Percentiles rank a stretch among this genome's conserved stretches.
Conservation (phyloP, 2,113 vertebrate genomes). For the Hemicordylus capensis region DNA sequence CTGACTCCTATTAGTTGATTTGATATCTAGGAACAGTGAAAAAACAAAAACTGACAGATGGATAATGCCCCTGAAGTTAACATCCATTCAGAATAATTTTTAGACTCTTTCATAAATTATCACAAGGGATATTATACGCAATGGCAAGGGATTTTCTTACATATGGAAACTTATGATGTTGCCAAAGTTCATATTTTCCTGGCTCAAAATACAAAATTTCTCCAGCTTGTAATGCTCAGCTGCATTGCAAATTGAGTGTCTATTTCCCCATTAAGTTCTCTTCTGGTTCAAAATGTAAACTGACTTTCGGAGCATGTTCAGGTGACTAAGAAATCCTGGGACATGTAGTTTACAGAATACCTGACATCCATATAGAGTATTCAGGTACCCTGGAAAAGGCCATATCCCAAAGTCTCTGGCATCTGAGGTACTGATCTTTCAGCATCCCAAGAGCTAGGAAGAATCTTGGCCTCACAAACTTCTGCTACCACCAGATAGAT, state of each 20-base stretch:
- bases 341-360: not conserved
- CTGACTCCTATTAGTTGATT: not conserved
- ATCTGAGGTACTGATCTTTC: not conserved
- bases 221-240: not conserved
- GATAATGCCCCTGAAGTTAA: conserved; percentile 5
- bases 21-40: not conserved
- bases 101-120: not conserved
- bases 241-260: not conserved
- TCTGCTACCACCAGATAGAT: not conserved
- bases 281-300: not conserved
- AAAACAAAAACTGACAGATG: not conserved
- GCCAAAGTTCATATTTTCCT: not conserved
- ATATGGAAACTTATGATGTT: not conserved
- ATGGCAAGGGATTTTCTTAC: not conserved
- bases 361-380: not conserved
- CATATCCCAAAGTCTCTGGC: not conserved
- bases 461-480: not conserved
- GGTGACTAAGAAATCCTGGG: not conserved
- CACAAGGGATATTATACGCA: not conserved
- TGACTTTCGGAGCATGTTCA: not conserved
- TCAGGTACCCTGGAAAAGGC: not conserved
- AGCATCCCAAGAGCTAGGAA: not conserved
- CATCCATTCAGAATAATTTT: not conserved
- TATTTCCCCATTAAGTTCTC: not conserved
- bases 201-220: not conserved